Conservation (phyloP, 2,888 invertebrate species). For the Pheosia tremula region DNA sequence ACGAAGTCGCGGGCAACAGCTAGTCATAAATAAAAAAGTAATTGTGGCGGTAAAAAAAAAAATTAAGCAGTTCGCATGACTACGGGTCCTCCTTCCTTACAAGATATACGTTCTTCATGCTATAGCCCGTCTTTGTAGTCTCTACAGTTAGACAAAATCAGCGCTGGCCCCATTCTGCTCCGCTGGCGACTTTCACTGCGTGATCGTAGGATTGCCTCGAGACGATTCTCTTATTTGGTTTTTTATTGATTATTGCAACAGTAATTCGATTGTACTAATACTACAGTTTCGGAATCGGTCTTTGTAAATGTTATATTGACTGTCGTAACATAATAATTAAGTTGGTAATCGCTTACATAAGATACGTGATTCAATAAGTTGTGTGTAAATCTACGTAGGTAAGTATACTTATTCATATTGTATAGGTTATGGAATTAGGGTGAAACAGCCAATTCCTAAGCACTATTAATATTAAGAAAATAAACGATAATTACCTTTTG, state of each 20-base stretch:
- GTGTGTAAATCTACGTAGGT: too few species aligned
- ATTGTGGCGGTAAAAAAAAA: too few species aligned
- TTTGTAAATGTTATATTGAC: background rate
- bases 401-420: background rate
- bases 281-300: background rate
- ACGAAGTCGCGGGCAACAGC: too few species aligned
- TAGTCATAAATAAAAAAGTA: too few species aligned
- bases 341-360: background rate
- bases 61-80: too few species aligned
- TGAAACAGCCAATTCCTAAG: background rate
- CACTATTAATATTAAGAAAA: too few species aligned
- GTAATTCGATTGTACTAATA: background rate
- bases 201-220: constrained; percentile 34
- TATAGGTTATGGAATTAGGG: background rate
- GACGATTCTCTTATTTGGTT: constrained; percentile 30
- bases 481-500: too few species aligned
- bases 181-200: constrained; percentile 58
- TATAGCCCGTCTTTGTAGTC: constrained; percentile 12
- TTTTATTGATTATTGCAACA: constrained; percentile 33
- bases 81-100: too few species aligned
- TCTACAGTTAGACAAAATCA: constrained; percentile 25
- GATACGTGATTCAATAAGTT: background rate
- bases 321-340: background rate
- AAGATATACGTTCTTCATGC: background rate
- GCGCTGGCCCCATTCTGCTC: constrained; percentile 57